Evolutionary conservation across 2,888 invertebrate species (phyloP), one percentile per base, ranked within the genome.

Genomic region (Drosophila anomelani): DNA sequence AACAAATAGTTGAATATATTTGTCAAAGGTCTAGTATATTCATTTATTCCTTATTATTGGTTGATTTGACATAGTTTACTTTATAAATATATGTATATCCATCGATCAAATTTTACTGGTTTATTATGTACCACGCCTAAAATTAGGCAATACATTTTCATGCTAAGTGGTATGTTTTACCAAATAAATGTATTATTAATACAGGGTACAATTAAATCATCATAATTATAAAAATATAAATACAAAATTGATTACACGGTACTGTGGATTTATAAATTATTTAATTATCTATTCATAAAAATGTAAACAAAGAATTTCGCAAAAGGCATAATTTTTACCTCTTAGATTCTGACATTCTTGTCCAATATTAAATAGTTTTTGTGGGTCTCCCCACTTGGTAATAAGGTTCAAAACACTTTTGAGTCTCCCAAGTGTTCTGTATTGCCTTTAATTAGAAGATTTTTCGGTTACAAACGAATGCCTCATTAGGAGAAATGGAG

Each of bases 401-500:
- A 51, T 51, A 51, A 51, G 20, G 4, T 34, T 2, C 20, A 20
- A 32, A 39, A 10, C 2, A 29, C 15, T 34, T 70, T 46, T n/a
- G 2, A 17, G 15, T 8, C 3, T 13, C 9, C 34, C 12, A 26
- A 29, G n/a, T 7, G 12, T 38, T 4, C 32, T 6, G 34, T 15
- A 49, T 59, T 41, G 63, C 34, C 63, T 62, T 68, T 67, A 67
- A 68, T 68, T 68, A 57, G 39, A 49, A 41, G 29, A 68, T 41
- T 71, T 51, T 51, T 12, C 10, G 67, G 26, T 12, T 17, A 23
- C 49, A 51, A 67, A 67, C 66, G 64, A 67, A 67, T 57, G 57
- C 47, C 68, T 68, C 68, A 68, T 68, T 68, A 68, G 67, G 29
- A 68, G 71, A 47, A 71, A 43, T 34, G 34, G 23, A 47, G 34